Conservation (phyloP, 2,888 invertebrate genomes). For the Drosophila cognata region DNA sequence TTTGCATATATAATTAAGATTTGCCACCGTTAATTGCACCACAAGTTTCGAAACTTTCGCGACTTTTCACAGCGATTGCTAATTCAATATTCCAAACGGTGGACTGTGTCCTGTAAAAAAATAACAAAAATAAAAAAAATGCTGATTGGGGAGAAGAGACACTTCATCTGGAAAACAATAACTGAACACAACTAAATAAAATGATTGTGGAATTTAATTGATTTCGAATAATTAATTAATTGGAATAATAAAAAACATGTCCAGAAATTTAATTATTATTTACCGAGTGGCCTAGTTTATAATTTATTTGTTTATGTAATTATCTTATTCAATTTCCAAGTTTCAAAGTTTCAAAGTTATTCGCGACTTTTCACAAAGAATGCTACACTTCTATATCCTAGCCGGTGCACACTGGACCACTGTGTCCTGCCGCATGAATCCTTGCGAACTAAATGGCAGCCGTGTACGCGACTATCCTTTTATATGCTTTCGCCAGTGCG, state of each 20-base stretch:
- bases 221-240: background rate
- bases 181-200: background rate
- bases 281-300: background rate
- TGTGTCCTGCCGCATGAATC: conserved; percentile 74
- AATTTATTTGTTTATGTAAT: background rate
- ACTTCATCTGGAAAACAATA: background rate
- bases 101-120: background rate
- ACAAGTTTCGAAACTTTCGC: background rate
- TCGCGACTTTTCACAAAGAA: background rate
- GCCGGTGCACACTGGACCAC: conserved; percentile 35
- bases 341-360: background rate
- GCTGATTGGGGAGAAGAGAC: background rate
- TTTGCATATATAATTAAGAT: background rate
- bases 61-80: background rate
- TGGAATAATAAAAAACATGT: background rate
- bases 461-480: conserved; percentile 66
- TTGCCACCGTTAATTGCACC: background rate
- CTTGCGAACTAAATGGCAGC: conserved; percentile 76
- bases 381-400: conserved; percentile 11
- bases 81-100: background rate
- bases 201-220: background rate
- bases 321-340: background rate
- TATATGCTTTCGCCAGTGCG: conserved; percentile 70
- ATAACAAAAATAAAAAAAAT: background rate
- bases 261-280: background rate